Percentiles rank a stretch among this genome's conserved stretches.
phyloP scores from a whole-genome alignment of 2,113 vertebrate genomes.

The Sapayoa aenigma region DNA sequence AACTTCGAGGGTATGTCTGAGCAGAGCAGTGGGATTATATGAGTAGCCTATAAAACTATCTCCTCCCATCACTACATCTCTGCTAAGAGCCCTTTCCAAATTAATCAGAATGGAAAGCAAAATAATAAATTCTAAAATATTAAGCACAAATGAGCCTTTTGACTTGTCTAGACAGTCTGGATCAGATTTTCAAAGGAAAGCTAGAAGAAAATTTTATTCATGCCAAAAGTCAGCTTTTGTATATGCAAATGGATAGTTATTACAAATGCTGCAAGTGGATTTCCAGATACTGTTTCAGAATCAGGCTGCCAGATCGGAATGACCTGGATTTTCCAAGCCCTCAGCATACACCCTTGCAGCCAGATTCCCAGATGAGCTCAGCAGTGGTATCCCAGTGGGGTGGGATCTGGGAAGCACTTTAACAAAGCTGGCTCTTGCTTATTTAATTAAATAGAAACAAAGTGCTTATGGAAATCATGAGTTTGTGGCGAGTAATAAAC shows the following conservation, averaged over 20 bases:
- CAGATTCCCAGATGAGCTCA: background rate
- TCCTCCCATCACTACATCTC: background rate
- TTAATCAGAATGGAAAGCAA: background rate
- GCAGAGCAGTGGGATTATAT: background rate
- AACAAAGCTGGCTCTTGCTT: background rate
- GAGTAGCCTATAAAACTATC: background rate
- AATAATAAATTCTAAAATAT: constrained; percentile 28
- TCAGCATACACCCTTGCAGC: background rate
- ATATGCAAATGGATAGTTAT: background rate
- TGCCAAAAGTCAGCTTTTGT: constrained; percentile 32
- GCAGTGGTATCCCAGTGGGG: background rate
- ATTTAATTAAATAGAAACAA: background rate
- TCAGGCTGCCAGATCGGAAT: background rate
- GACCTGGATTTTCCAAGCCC: constrained; percentile 1
- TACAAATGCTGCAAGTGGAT: background rate
- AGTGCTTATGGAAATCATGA: background rate
- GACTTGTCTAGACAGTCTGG: constrained; percentile 63
- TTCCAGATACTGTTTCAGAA: background rate
- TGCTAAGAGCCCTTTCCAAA: background rate
- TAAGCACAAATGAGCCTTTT: constrained; percentile 8
- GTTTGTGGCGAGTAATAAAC: background rate
- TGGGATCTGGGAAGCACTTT: background rate
- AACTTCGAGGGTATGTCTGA: background rate
- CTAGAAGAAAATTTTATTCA: background rate
- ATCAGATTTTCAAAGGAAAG: constrained; percentile 24